Evolutionary conservation across 2,797 vertebrate species (phyloP).

Genomic region (Pachyuromys duprasi): DNA sequence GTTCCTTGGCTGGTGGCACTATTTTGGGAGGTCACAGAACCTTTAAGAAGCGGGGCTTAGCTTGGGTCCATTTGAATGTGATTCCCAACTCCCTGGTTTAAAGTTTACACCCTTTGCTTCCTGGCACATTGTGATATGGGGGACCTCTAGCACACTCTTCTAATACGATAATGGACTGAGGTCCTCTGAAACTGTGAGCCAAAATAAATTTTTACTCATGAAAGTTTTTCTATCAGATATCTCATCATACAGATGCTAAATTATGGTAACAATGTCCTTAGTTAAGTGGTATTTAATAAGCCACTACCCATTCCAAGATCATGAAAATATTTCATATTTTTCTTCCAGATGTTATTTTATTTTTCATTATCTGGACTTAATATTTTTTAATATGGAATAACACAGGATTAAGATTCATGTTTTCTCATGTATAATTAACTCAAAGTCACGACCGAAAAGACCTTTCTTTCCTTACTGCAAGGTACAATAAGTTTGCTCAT

Average conservation of each 20-base stretch:
- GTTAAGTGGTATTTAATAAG: neutral
- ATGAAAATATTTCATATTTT: neutral
- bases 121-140: neutral
- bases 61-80: neutral
- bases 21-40: neutral
- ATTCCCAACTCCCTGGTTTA: neutral
- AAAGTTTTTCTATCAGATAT: neutral
- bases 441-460: neutral
- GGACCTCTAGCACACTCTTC: neutral
- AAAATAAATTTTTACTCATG: neutral
- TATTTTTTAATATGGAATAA: neutral
- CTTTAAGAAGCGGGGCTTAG: neutral
- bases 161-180: neutral
- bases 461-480: neutral
- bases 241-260: neutral
- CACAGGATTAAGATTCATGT: neutral
- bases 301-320: neutral
- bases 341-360: neutral
- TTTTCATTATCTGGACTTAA: neutral
- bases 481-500: too few species aligned
- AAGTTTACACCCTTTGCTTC: neutral
- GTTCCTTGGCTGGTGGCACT: neutral
- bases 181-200: neutral
- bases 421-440: neutral
- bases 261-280: neutral